Percentiles rank a stretch among this genome's conserved stretches.
phyloP scores from a whole-genome alignment of 2,888 invertebrate species.

The Oscheius onirici region DNA sequence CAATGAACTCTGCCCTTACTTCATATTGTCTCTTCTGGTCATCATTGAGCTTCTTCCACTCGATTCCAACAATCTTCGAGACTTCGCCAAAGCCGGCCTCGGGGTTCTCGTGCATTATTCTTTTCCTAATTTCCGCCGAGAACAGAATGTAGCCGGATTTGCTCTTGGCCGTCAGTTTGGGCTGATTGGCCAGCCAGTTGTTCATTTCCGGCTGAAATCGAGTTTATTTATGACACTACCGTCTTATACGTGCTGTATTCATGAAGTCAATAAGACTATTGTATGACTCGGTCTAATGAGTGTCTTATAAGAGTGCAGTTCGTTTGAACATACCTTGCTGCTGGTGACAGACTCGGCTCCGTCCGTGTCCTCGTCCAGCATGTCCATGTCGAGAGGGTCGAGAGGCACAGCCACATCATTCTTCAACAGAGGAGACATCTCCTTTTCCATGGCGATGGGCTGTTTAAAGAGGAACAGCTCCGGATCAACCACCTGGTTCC shows the following conservation, averaged over 20 bases:
- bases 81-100: conserved; percentile 90
- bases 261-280: too few species aligned
- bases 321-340: conserved; percentile 30
- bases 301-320: background rate
- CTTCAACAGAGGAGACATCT: conserved; percentile 74
- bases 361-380: conserved; percentile 57
- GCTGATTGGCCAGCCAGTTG: conserved; percentile 64
- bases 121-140: conserved; percentile 92
- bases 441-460: conserved; percentile 75
- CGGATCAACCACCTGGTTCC: conserved; percentile 86
- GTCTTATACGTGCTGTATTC: background rate
- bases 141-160: conserved; percentile 94
- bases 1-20: conserved; percentile 87
- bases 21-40: conserved; percentile 92
- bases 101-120: conserved; percentile 91
- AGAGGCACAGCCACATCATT: conserved; percentile 58
- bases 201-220: conserved; percentile 28
- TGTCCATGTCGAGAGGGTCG: conserved; percentile 62
- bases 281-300: too few species aligned
- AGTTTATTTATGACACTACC: too few species aligned
- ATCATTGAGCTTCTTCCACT: conserved; percentile 90
- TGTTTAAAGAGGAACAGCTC: conserved; percentile 86
- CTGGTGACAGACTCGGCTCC: conserved; percentile 60
- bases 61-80: conserved; percentile 80
- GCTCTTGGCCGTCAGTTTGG: conserved; percentile 68